These are phyloP conservation scores for Gorsachius magnificus DNA, from an alignment of 2,797 vertebrate species.

Conservation along the genomic window DNA sequence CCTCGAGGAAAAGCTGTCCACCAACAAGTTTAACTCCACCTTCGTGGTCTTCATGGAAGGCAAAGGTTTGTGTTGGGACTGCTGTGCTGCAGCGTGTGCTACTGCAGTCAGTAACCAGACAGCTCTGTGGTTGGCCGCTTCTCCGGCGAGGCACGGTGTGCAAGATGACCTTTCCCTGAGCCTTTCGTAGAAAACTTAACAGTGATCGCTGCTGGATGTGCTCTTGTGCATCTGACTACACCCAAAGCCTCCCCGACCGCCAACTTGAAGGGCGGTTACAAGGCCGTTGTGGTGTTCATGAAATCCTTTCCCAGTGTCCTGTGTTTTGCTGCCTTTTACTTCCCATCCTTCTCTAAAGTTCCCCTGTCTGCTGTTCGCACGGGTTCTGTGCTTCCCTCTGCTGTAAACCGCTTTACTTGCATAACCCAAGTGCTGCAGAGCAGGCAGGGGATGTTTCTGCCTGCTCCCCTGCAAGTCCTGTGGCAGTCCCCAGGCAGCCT, in stretches of 20 bases:
- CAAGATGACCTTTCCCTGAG: neutral
- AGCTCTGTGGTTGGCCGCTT: neutral
- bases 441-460: accelerated
- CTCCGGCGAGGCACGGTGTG: neutral
- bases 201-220: neutral
- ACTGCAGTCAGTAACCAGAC: neutral
- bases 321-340: neutral
- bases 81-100: neutral
- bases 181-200: neutral
- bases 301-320: neutral
- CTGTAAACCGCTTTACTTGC: neutral
- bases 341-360: neutral
- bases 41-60: conserved; percentile 95
- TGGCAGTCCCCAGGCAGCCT: neutral
- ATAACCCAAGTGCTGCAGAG: neutral
- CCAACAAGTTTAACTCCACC: conserved; percentile 85
- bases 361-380: neutral
- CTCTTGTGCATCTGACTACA: neutral
- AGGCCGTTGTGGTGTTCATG: neutral
- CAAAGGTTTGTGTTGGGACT: conserved; percentile 82
- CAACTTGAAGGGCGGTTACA: neutral
- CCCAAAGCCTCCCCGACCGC: neutral
- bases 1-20: conserved; percentile 91
- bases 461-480: no score
- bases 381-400: neutral